phyloP scores from a whole-genome alignment of 2,797 vertebrate species.

The Kryptopterus vitreolus region DNA sequence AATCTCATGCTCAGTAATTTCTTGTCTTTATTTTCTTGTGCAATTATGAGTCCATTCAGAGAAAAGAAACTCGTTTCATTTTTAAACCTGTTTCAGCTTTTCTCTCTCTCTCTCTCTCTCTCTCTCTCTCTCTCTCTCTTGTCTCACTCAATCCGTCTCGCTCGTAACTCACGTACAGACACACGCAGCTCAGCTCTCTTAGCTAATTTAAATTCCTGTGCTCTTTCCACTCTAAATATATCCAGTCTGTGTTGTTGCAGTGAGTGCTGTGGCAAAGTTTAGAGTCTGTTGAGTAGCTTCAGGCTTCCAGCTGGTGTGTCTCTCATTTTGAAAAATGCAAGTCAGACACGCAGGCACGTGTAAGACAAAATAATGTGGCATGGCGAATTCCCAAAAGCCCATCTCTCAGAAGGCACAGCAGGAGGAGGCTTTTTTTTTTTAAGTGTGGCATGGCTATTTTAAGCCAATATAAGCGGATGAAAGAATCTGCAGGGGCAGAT shows the following conservation, averaged over 20 bases:
- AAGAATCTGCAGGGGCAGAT: slow-evolving; percentile 45
- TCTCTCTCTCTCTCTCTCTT: neutral
- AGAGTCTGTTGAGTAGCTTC: slow-evolving; percentile 27
- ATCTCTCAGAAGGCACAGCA: slow-evolving; percentile 63
- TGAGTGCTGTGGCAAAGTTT: slow-evolving; percentile 26
- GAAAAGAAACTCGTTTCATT: neutral
- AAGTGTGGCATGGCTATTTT: slow-evolving; percentile 72
- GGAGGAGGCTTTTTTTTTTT: slow-evolving; percentile 53
- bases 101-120: slow-evolving; percentile 6
- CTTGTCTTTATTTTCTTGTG: neutral
- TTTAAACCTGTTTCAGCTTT: slow-evolving; percentile 12
- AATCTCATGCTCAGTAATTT: neutral
- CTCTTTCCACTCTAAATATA: slow-evolving; percentile 38
- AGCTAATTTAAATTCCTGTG: slow-evolving; percentile 17
- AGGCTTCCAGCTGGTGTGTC: slow-evolving; percentile 31
- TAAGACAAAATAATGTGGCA: slow-evolving; percentile 66
- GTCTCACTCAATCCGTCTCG: neutral
- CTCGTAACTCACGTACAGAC: neutral
- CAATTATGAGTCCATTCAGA: neutral
- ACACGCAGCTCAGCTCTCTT: slow-evolving; percentile 14
- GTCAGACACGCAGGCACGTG: slow-evolving; percentile 43
- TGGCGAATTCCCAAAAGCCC: slow-evolving; percentile 60
- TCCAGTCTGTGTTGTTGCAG: slow-evolving; percentile 31
- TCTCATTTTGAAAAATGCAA: slow-evolving; percentile 48
- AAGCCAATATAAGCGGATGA: slow-evolving; percentile 60